Percentiles rank a stretch among this genome's conserved stretches.
Evolutionary conservation across 1,140 invertebrate genomes (phyloP).

Genomic region (Neotoxoptera formosana): DNA sequence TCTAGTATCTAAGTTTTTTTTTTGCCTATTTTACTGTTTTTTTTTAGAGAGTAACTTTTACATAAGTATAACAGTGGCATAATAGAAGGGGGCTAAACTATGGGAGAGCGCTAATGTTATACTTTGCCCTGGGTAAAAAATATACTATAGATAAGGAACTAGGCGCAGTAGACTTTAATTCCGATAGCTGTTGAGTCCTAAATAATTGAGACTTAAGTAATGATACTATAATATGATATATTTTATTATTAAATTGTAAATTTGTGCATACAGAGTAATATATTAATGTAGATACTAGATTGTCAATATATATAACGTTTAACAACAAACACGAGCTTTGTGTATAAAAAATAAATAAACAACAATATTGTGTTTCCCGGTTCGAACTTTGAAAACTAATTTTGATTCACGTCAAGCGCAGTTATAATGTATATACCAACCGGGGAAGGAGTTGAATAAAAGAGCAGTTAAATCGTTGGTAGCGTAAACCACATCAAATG

Average conservation of each 20-base stretch:
- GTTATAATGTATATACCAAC: not conserved
- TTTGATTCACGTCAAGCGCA: not conserved
- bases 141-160: no score
- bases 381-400: not conserved
- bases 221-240: not conserved
- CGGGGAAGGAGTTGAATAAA: not conserved
- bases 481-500: not conserved
- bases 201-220: not conserved
- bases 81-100: no score
- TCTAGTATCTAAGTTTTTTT: no score
- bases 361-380: not conserved
- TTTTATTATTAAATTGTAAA: not conserved
- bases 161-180: not conserved
- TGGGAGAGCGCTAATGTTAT: no score
- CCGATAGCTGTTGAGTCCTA: not conserved
- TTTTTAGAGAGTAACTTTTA: no score
- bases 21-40: no score
- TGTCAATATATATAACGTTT: not conserved
- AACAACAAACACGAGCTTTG: not conserved
- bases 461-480: not conserved
- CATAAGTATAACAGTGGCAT: no score
- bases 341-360: not conserved
- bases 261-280: not conserved
- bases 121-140: no score
- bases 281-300: not conserved